These are phyloP conservation scores for Megaleporinus macrocephalus DNA, from an alignment of 2,113 vertebrate species.

Conservation along the genomic window DNA sequence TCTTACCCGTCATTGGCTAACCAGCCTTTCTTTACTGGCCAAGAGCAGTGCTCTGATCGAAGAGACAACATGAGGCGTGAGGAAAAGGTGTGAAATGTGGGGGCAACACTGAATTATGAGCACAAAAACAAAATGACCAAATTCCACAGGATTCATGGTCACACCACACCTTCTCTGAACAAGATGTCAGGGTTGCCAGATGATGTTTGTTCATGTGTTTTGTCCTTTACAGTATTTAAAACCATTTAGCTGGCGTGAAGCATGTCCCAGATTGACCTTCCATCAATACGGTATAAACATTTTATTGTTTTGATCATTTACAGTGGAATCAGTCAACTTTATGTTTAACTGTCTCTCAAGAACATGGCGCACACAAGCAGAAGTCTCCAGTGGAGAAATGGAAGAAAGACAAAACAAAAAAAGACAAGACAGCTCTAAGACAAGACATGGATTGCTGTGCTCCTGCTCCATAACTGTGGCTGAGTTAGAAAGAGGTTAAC, in stretches of 20 bases:
- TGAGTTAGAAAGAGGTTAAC: neutral
- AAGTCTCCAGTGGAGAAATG: neutral
- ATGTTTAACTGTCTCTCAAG: neutral
- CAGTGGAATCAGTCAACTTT: slow-evolving; percentile 8
- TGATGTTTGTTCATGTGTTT: neutral
- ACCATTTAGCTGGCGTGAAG: slow-evolving; percentile 5
- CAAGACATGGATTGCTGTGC: neutral
- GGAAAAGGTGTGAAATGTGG: neutral
- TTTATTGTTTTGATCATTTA: neutral
- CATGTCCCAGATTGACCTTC: neutral
- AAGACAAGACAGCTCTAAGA: neutral
- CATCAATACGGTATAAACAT: neutral
- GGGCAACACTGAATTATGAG: neutral
- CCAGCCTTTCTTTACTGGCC: slow-evolving; percentile 87
- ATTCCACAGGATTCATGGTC: neutral
- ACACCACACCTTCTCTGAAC: neutral
- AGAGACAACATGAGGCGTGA: slow-evolving; percentile 30
- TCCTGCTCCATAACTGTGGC: neutral
- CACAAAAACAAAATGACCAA: neutral
- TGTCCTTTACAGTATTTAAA: neutral
- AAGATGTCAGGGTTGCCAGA: neutral
- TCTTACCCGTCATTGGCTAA: slow-evolving; percentile 95
- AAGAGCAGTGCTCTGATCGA: slow-evolving; percentile 61
- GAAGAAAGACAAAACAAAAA: neutral
- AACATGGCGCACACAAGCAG: neutral